Evolutionary conservation across 2,113 vertebrate genomes (phyloP), one percentile per base, ranked within the genome.

Genomic region (Trematocara macrostoma): DNA sequence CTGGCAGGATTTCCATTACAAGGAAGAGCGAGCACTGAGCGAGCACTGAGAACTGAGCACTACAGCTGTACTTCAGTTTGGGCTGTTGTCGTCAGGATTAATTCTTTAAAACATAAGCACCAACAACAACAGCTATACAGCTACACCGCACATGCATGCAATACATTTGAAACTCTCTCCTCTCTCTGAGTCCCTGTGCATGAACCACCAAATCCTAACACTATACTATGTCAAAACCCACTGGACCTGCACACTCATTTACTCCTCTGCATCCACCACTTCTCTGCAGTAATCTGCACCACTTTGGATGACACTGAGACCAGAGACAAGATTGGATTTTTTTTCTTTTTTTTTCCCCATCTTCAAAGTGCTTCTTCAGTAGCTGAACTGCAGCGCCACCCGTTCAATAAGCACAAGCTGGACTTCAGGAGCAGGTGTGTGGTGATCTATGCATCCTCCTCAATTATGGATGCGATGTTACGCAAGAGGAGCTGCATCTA

Each of bases 391-490:
- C 84, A 90, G 86, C 83, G 86, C 57, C 81, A 85, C 11, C 49
- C 85, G 23, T 81, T 71, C 86, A 64, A 38, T 55, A 67, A 40
- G 84, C 71, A 26, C 34, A 29, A 47, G 56, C 12, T 16, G 74
- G 79, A 86, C 81, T 81, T 82, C 53, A 81, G 81, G 76, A 89
- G 89, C 92, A 92, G 86, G 87, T 94, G 89, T 88, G 85, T 84
- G 56, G 82, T 87, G 81, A 91, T 93, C 89, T 88, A 88, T 93
- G 91, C 84, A 53, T 92, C 86, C 52, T 52, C 31, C 61, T 95
- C 47, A 92, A 93, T 94, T 83, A 93, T 94, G 35, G 35, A 94
- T 91, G 86, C 35, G 81, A 92, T 93, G 88, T 95, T 94, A 91
- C 47, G 81, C 94, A 95, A 94, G 91, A 85, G 59, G 84, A 74